Evolutionary conservation across 2,113 vertebrate genomes (phyloP).

Genomic region (Colius striatus): DNA sequence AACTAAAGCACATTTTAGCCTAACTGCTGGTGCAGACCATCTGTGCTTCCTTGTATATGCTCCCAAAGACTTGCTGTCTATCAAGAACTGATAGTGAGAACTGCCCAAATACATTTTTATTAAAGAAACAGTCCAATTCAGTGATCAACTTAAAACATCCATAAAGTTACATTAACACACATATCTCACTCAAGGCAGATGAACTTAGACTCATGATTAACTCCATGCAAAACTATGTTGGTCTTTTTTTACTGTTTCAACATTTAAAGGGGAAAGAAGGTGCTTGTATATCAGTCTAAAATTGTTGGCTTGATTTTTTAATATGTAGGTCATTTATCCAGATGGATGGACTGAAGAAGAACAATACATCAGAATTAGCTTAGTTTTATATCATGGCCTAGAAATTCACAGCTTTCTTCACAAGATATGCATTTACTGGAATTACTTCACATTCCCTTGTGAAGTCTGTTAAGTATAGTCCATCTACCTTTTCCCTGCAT

Average conservation of each 20-base stretch:
- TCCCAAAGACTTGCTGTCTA: background rate
- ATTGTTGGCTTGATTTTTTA: background rate
- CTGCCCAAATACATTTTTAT: background rate
- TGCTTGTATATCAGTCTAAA: accelerated
- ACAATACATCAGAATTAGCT: background rate
- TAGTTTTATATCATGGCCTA: background rate
- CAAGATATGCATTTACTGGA: background rate
- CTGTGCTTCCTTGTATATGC: background rate
- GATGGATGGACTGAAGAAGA: background rate
- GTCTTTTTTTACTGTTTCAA: background rate
- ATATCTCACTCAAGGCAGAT: background rate
- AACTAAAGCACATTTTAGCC: background rate
- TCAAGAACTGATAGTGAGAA: background rate
- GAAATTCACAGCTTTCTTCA: background rate
- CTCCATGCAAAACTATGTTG: background rate
- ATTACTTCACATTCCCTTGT: background rate
- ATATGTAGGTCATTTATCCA: background rate
- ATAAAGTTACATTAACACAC: background rate
- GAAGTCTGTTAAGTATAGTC: background rate
- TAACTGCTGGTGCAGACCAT: background rate
- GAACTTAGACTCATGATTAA: background rate
- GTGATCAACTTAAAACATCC: background rate
- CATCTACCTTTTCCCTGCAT: background rate
- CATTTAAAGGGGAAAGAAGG: background rate
- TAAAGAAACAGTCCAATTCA: background rate